These are phyloP conservation scores for Asobara japonica DNA, from an alignment of 1,140 invertebrate species.

Conservation along the genomic window DNA sequence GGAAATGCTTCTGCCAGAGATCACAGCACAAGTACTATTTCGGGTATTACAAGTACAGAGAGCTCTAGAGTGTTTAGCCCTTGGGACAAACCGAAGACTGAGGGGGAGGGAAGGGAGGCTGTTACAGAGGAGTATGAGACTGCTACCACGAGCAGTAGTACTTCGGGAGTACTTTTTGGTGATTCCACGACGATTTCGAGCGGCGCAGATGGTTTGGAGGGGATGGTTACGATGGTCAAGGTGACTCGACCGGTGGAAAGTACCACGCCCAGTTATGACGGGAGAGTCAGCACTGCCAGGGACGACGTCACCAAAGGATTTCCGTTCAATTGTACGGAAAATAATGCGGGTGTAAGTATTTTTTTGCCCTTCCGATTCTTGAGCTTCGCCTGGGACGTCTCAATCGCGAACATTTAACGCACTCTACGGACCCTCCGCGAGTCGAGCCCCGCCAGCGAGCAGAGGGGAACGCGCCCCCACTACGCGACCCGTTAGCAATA, in stretches of 20 bases:
- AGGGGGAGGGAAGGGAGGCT: neutral
- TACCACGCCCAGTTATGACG: neutral
- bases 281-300: neutral
- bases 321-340: neutral
- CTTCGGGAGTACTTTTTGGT: neutral
- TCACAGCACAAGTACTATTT: neutral
- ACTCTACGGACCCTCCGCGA: no score
- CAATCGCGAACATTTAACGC: no score
- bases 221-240: neutral
- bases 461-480: no score
- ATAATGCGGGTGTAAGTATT: conserved; percentile 25
- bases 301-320: neutral
- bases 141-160: neutral
- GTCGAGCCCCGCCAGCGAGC: no score
- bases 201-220: neutral
- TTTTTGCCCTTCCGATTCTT: no score
- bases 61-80: neutral
- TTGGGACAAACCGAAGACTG: neutral
- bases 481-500: no score
- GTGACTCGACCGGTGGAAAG: neutral
- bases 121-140: neutral
- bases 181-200: neutral
- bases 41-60: neutral
- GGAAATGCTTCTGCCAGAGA: neutral
- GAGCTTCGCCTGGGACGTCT: no score